Base-by-base conservation (phyloP, 2,888 invertebrate genomes). In the Gryllus longicercus region DNA sequence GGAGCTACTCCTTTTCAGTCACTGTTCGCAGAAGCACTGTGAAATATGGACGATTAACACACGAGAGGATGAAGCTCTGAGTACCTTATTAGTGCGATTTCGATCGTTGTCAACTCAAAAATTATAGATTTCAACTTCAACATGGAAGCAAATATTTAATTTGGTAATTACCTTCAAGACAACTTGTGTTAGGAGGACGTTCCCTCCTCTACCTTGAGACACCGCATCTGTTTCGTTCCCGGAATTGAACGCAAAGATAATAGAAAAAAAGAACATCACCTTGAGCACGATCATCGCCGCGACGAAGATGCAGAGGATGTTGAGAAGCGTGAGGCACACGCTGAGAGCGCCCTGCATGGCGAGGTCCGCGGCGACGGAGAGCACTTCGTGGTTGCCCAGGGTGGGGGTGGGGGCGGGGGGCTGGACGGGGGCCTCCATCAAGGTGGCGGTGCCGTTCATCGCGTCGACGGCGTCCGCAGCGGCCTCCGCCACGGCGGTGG, bases 201-300 rank as follows among this genome's bases (percentile, higher is more conserved):
- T 38, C 38, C 38, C 8, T 8, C 8, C 8, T 8, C 38, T 8
- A 38, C 38, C 38, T 38, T 38, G 8, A 38, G 8, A 4, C 5
- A 8, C 38, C 38, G 8, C 8, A 8, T 0, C 25, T 25, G 25
- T 5, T 5, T 8, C 38, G 0, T 38, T 38, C 8, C 4, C 38
- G 8, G 38, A 38, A 38, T 5, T 38, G 4, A 38, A 38, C 38
- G 38, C 5, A 38, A 8, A 8, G 38, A 8, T 74, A 74, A n/a
- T 74, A 21, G 10, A 74, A 74, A 74, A 5, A 2, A 18, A 3
- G 74, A 74, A 5, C 82, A 82, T 84, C 86, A 92, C 91, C 89
- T 92, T 93, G 79, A 94, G 90, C 63, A 94, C 91, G n/a, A 92
- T 83, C 50, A 93, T 89, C 38, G 93, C 94, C 85, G 92, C 90